Percentiles rank a stretch among this genome's conserved stretches.
These are phyloP conservation scores for Megathymus violae DNA, from an alignment of 1,140 invertebrate genomes.

Conservation along the genomic window DNA sequence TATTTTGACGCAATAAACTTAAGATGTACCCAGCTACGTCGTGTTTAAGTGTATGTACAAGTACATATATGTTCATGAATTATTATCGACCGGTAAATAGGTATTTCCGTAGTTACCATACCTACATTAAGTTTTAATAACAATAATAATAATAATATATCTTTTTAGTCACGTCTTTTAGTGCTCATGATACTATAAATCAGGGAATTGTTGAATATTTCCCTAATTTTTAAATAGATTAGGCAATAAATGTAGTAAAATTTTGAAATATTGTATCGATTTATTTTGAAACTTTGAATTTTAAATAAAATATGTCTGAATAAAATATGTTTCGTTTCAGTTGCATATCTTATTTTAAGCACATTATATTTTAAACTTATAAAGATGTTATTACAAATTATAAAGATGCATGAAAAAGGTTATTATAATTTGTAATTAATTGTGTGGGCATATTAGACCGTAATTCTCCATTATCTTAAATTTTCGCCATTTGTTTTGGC, in stretches of 20 bases:
- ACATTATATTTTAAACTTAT: too few species aligned
- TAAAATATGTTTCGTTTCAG: slow-evolving; percentile 19
- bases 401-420: too few species aligned
- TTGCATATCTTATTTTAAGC: too few species aligned
- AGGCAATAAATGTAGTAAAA: too few species aligned
- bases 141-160: not conserved
- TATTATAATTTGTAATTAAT: too few species aligned
- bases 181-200: slow-evolving; percentile 10
- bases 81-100: not conserved
- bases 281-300: slow-evolving; percentile 39
- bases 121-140: not conserved
- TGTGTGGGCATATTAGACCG: too few species aligned
- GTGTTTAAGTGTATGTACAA: too few species aligned
- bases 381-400: too few species aligned
- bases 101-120: not conserved
- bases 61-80: too few species aligned
- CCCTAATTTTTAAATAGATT: not conserved
- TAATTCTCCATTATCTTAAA: too few species aligned
- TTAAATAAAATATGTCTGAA: slow-evolving; percentile 38
- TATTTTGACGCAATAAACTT: not conserved
- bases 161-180: not conserved
- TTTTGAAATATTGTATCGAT: slow-evolving; percentile 26
- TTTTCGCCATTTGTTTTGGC: too few species aligned
- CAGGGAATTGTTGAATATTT: slow-evolving; percentile 15
- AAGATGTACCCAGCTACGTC: not conserved